Conservation (phyloP, 2,888 invertebrate genomes). For the Cheiracanthium punctorium region DNA sequence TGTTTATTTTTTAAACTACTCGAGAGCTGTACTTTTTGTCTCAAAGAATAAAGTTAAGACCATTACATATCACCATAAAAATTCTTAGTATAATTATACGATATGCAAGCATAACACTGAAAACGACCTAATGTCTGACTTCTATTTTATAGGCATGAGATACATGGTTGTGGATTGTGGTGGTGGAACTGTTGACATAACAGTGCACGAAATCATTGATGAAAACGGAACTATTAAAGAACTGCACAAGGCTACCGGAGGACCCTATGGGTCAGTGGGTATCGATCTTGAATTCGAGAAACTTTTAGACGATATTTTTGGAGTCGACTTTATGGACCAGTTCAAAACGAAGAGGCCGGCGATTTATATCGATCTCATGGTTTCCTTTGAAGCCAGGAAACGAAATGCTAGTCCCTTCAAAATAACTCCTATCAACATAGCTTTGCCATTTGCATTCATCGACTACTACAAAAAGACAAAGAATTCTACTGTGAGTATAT, state of each 20-base stretch:
- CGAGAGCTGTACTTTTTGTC: too few species aligned
- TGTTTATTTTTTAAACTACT: too few species aligned
- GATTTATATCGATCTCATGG: conserved; percentile 79
- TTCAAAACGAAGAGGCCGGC: conserved; percentile 77
- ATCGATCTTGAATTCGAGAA: conserved; percentile 79
- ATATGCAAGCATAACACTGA: too few species aligned
- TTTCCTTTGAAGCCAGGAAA: conserved; percentile 79
- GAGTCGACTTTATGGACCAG: conserved; percentile 77
- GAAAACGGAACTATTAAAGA: conserved; percentile 77
- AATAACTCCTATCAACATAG: conserved; percentile 77
- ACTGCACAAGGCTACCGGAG: conserved; percentile 79
- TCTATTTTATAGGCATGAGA: conserved; percentile 76
- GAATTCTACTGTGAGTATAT: conserved; percentile 72
- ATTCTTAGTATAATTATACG: too few species aligned
- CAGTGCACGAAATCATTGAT: conserved; percentile 78
- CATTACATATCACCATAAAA: too few species aligned
- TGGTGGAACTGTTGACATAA: conserved; percentile 80
- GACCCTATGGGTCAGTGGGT: conserved; percentile 76
- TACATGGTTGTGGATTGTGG: conserved; percentile 81
- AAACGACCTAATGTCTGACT: too few species aligned
- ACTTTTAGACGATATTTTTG: conserved; percentile 78
- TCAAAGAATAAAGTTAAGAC: too few species aligned
- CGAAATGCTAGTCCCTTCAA: conserved; percentile 78
- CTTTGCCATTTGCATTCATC: conserved; percentile 79
- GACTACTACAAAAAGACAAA: conserved; percentile 78